A percentile compares a stretch with the other conserved stretches of the same genome.
These are phyloP conservation scores for Nomada flava DNA, from an alignment of 2,888 invertebrate species.

Conservation along the genomic window DNA sequence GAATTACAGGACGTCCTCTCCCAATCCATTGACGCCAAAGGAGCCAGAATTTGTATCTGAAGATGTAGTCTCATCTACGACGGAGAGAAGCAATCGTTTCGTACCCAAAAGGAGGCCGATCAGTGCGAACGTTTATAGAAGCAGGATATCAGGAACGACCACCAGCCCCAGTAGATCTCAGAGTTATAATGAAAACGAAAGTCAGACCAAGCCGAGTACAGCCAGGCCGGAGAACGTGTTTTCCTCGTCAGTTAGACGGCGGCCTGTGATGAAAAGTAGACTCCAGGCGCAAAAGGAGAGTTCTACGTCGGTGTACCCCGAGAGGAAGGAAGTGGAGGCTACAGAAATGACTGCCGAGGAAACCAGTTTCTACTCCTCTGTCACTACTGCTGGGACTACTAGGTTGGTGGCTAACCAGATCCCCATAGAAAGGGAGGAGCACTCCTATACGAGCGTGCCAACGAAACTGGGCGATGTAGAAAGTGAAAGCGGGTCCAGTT, in stretches of 20 bases:
- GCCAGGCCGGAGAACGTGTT: constrained; percentile 78
- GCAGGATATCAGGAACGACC: constrained; percentile 70
- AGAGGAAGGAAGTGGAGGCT: constrained; percentile 83
- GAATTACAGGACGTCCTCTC: constrained; percentile 74
- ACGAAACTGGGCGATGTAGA: constrained; percentile 24
- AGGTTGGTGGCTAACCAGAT: constrained; percentile 78
- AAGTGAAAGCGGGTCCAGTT: constrained; percentile 26
- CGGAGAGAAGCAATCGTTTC: constrained; percentile 75
- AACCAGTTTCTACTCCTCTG: constrained; percentile 85
- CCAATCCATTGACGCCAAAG: constrained; percentile 57
- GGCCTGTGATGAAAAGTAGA: constrained; percentile 74
- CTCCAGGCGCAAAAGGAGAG: constrained; percentile 63
- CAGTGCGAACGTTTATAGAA: constrained; percentile 76
- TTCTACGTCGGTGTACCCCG: constrained; percentile 52
- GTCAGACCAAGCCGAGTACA: constrained; percentile 65
- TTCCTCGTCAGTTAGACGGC: constrained; percentile 75
- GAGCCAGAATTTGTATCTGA: constrained; percentile 45
- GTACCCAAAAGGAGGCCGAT: constrained; percentile 77
- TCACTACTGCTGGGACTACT: constrained; percentile 76
- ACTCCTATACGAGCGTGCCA: constrained; percentile 1
- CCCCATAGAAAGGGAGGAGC: constrained; percentile 39
- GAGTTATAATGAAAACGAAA: constrained; percentile 39
- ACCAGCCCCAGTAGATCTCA: constrained; percentile 36
- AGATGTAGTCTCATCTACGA: constrained; percentile 61
- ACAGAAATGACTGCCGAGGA: constrained; percentile 85